Evolutionary conservation across 2,888 invertebrate species (phyloP).

Genomic region (Hirtodrosophila duncani): DNA sequence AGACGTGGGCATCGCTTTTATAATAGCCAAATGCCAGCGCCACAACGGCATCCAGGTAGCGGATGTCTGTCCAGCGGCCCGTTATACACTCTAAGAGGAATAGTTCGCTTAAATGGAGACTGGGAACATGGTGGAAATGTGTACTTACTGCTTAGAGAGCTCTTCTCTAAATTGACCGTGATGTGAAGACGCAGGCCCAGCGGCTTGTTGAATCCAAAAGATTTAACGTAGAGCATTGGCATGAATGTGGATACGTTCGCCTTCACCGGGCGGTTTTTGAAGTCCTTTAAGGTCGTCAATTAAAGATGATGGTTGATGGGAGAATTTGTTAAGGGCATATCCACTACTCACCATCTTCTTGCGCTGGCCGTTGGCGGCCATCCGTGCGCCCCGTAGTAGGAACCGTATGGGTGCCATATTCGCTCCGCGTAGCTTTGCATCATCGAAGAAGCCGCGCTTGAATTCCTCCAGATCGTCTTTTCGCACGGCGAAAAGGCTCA

Average conservation of each 20-base stretch:
- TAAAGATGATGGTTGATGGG: too few species aligned
- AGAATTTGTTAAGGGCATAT: too few species aligned
- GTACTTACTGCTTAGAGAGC: conserved; percentile 67
- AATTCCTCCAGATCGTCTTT: not conserved
- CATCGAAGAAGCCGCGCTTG: conserved; percentile 25
- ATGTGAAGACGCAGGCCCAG: conserved; percentile 67
- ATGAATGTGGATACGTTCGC: conserved; percentile 26
- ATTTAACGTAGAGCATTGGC: conserved; percentile 47
- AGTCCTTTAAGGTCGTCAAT: too few species aligned
- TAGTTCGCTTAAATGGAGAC: not conserved
- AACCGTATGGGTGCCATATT: conserved; percentile 67
- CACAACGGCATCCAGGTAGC: conserved; percentile 72
- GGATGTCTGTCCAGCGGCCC: conserved; percentile 36
- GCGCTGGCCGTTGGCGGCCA: too few species aligned
- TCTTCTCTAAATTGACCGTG: conserved; percentile 73
- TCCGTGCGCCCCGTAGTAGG: too few species aligned
- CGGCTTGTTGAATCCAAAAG: conserved; percentile 60
- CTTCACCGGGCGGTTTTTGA: too few species aligned
- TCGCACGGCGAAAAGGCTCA: not conserved
- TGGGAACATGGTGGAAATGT: not conserved
- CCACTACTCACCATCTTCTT: conserved; percentile 27
- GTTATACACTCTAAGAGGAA: conserved; percentile 34
- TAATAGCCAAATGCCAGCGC: conserved; percentile 74
- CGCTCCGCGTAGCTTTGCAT: conserved; percentile 38
- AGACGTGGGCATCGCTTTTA: conserved; percentile 57